A percentile compares a stretch with the other conserved stretches of the same genome.
Conservation (phyloP, 2,888 invertebrate genomes). For the Tinea pellionella region DNA sequence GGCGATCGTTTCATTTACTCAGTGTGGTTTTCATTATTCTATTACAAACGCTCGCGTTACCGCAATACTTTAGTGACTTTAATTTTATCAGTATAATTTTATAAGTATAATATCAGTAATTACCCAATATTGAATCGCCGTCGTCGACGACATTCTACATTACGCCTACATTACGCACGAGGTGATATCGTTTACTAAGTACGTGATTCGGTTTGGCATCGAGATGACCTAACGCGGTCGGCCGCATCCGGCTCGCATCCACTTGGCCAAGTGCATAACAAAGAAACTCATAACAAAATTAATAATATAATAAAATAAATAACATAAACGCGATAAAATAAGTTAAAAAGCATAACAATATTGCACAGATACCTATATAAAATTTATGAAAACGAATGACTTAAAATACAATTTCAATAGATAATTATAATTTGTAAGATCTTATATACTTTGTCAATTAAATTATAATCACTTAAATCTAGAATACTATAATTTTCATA, state of each 20-base stretch:
- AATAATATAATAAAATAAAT: background rate
- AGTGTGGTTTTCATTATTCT: constrained; percentile 59
- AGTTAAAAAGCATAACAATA: constrained; percentile 60
- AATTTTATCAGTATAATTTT: constrained; percentile 59
- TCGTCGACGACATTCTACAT: constrained; percentile 26
- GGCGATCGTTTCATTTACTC: constrained; percentile 68
- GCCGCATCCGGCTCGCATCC: constrained; percentile 16
- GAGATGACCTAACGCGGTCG: constrained; percentile 39
- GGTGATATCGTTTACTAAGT: constrained; percentile 61
- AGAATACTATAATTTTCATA: constrained; percentile 64
- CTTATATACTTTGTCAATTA: constrained; percentile 22
- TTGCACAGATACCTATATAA: constrained; percentile 45
- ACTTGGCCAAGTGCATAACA: constrained; percentile 1
- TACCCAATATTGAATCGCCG: constrained; percentile 27
- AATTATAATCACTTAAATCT: constrained; percentile 67
- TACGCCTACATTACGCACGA: constrained; percentile 54
- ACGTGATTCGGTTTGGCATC: constrained; percentile 65
- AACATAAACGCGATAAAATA: constrained; percentile 45
- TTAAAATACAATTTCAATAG: constrained; percentile 17
- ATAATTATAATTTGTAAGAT: constrained; percentile 26
- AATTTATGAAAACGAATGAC: constrained; percentile 13
- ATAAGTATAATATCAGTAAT: constrained; percentile 52
- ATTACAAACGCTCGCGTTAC: constrained; percentile 57
- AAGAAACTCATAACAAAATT: background rate
- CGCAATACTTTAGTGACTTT: constrained; percentile 55